A percentile compares a stretch with the other conserved stretches of the same genome.
phyloP scores from a whole-genome alignment of 2,113 vertebrate genomes.

The Eupsittula cactorum region DNA sequence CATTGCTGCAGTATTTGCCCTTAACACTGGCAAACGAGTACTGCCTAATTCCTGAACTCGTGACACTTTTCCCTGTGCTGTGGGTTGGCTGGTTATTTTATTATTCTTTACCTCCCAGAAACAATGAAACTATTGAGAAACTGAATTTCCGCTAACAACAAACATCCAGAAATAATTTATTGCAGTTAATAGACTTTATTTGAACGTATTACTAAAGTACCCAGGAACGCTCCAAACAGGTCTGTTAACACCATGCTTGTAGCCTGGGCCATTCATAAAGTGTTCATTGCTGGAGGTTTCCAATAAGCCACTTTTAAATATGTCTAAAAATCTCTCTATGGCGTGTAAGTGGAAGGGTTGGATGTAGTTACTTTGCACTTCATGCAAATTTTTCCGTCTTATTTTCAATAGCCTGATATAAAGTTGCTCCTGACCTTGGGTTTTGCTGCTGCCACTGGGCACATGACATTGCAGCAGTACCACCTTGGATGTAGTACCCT shows the following conservation, averaged over 20 bases:
- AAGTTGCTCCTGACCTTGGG: background rate
- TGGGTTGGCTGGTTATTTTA: background rate
- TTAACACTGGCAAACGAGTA: background rate
- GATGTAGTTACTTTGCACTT: conserved; percentile 2
- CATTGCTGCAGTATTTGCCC: background rate
- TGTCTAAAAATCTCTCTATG: background rate
- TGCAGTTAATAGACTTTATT: conserved; percentile 10
- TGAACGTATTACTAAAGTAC: conserved; percentile 27
- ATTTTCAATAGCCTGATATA: background rate
- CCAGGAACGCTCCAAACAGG: background rate
- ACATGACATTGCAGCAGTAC: background rate
- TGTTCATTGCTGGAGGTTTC: background rate
- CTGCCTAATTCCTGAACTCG: background rate
- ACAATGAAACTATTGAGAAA: background rate
- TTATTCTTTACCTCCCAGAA: background rate
- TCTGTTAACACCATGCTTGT: conserved; percentile 6
- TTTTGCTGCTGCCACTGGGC: conserved; percentile 6
- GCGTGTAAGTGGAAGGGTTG: background rate
- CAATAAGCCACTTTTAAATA: background rate
- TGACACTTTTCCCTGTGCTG: background rate
- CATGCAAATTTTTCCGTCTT: background rate
- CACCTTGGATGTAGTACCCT: background rate
- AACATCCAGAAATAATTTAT: background rate
- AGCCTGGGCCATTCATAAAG: background rate
- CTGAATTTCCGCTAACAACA: background rate